Evolutionary conservation across 2,888 invertebrate species (phyloP).

Genomic region (Acanthosoma haemorrhoidale): DNA sequence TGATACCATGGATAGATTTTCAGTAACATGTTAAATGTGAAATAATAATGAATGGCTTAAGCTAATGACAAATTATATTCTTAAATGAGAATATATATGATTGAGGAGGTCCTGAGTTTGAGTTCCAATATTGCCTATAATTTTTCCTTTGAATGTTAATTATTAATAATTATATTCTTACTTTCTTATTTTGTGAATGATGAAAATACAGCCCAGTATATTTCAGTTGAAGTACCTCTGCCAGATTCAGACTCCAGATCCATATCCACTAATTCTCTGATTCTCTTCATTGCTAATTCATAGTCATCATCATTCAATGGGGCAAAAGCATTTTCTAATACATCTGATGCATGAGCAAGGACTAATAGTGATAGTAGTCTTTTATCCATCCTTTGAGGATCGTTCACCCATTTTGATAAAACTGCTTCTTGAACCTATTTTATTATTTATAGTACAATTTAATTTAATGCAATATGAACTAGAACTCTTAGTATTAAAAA

Average conservation of each 20-base stretch:
- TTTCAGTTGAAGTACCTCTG: slow-evolving; percentile 78
- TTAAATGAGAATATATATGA: too few species aligned
- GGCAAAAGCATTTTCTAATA: slow-evolving; percentile 98
- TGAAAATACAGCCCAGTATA: slow-evolving; percentile 98
- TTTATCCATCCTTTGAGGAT: slow-evolving; percentile 95
- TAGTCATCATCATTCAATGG: slow-evolving; percentile 96
- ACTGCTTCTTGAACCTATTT: slow-evolving; percentile 92
- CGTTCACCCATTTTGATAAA: slow-evolving; percentile 91
- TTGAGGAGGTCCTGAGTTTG: too few species aligned
- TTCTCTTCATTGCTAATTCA: slow-evolving; percentile 95
- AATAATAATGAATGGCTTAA: too few species aligned
- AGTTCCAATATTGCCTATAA: too few species aligned
- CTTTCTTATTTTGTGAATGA: slow-evolving; percentile 87
- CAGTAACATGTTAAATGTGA: too few species aligned
- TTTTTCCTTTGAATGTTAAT: too few species aligned
- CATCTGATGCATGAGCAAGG: slow-evolving; percentile 96
- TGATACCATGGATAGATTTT: too few species aligned
- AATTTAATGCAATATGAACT: too few species aligned
- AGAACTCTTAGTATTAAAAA: too few species aligned
- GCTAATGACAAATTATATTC: too few species aligned
- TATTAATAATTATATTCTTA: neutral
- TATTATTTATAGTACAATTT: too few species aligned
- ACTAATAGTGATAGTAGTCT: slow-evolving; percentile 88
- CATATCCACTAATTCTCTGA: slow-evolving; percentile 89
- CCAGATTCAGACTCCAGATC: slow-evolving; percentile 94